Percentiles rank a stretch among this genome's conserved stretches.
These are phyloP conservation scores for Branchinecta lynchi DNA, from an alignment of 1,140 invertebrate species.

Conservation along the genomic window DNA sequence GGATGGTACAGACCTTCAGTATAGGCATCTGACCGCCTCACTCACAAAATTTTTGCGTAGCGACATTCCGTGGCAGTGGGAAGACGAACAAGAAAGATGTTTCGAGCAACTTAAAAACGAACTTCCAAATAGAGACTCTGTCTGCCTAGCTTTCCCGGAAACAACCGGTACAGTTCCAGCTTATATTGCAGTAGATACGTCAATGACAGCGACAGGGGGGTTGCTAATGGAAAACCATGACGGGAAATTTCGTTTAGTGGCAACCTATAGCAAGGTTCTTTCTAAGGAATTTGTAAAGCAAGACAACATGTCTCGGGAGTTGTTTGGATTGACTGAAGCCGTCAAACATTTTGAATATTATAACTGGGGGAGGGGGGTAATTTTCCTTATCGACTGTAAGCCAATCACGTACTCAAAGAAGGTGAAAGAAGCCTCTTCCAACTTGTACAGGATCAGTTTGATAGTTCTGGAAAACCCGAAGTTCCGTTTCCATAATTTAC, in stretches of 20 bases:
- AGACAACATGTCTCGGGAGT: background rate
- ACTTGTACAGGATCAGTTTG: background rate
- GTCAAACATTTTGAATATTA: background rate
- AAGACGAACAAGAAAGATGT: background rate
- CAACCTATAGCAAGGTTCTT: background rate
- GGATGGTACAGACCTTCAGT: background rate
- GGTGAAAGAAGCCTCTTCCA: background rate
- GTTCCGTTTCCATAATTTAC: background rate
- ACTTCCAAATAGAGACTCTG: background rate
- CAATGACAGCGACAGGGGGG: background rate
- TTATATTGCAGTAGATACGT: background rate
- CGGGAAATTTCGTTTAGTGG: background rate
- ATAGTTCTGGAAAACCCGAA: background rate
- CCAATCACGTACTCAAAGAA: too few relatives aligned
- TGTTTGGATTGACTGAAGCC: background rate
- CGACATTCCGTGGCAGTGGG: background rate
- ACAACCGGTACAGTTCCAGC: background rate
- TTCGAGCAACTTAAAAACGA: background rate
- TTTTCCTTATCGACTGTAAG: too few relatives aligned
- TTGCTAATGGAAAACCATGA: background rate
- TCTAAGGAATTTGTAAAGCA: background rate
- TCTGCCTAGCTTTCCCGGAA: background rate
- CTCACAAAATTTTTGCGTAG: background rate
- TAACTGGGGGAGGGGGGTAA: too few relatives aligned
- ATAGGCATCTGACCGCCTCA: background rate